These are phyloP conservation scores for Epizoanthus rinbou DNA, from an alignment of 92 coral and sea anemone genomes.

Conservation along the genomic window DNA sequence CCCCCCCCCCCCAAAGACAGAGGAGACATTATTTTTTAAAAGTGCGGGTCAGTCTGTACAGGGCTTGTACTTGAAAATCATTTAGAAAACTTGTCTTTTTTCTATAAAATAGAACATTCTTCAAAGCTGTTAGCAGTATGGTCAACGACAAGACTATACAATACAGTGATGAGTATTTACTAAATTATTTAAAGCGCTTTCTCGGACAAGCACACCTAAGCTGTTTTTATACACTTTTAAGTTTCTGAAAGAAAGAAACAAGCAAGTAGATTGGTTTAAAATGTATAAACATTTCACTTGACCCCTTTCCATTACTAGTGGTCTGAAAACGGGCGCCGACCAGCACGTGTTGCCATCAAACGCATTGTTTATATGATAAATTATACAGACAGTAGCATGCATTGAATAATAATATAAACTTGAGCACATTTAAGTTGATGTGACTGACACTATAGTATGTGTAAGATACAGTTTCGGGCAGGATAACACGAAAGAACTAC, in stretches of 20 bases:
- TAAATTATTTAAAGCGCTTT: too few relatives aligned
- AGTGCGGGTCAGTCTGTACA: too few relatives aligned
- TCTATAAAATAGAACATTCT: too few relatives aligned
- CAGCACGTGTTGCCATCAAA: not conserved
- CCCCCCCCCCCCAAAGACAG: too few relatives aligned
- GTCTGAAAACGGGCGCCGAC: not conserved
- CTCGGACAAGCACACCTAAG: too few relatives aligned
- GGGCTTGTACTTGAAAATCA: too few relatives aligned
- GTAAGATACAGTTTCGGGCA: constrained; percentile 19
- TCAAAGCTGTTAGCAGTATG: too few relatives aligned
- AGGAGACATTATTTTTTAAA: too few relatives aligned
- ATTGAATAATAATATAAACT: not conserved
- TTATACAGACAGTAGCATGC: constrained; percentile 5
- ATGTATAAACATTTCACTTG: not conserved
- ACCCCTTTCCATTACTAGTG: not conserved
- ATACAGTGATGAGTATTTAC: too few relatives aligned
- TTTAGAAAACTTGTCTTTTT: too few relatives aligned
- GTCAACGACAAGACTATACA: too few relatives aligned
- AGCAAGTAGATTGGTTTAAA: not conserved
- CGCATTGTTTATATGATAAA: not conserved
- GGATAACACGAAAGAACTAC: constrained; percentile 4
- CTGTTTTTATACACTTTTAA: too few relatives aligned
- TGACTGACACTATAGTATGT: not conserved
- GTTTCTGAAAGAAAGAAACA: not conserved
- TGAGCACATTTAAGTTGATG: constrained; percentile 9